These are phyloP conservation scores for Antheraea pernyi DNA, from an alignment of 1,140 invertebrate species.

Conservation along the genomic window DNA sequence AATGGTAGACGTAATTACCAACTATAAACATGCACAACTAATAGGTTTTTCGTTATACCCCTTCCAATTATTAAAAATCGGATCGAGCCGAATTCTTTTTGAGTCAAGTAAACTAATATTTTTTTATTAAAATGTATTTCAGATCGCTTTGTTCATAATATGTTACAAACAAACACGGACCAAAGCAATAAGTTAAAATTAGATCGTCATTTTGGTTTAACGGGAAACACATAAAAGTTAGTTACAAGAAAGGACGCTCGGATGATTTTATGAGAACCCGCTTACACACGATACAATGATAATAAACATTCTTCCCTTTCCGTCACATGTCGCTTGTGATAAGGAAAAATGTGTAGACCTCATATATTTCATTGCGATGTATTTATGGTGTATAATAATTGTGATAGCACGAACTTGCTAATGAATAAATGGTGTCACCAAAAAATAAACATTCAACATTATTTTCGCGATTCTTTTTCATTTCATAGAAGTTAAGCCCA, in stretches of 20 bases:
- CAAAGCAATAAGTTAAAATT: constrained; percentile 3
- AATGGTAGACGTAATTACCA: too few species aligned
- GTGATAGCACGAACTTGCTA: not conserved
- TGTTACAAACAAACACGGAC: not conserved
- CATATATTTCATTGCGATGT: not conserved
- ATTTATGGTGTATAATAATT: not conserved
- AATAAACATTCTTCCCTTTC: constrained; percentile 12
- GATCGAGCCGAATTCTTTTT: too few species aligned
- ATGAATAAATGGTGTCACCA: not conserved
- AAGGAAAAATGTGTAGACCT: constrained; percentile 11
- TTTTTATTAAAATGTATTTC: too few species aligned
- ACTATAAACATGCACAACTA: too few species aligned
- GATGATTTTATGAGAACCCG: constrained; percentile 5
- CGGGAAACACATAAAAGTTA: not conserved
- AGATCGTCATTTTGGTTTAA: not conserved
- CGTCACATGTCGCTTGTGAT: constrained; percentile 6
- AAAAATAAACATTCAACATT: not conserved
- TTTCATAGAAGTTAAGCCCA: too few species aligned
- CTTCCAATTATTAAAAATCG: too few species aligned
- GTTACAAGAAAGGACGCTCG: not conserved
- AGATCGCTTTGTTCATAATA: too few species aligned
- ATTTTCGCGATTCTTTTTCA: not conserved
- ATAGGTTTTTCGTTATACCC: too few species aligned
- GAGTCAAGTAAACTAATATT: too few species aligned
- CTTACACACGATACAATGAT: constrained; percentile 12